Evolutionary conservation across 2,113 vertebrate genomes (phyloP).

Genomic region (Xiphorhynchus elegans): DNA sequence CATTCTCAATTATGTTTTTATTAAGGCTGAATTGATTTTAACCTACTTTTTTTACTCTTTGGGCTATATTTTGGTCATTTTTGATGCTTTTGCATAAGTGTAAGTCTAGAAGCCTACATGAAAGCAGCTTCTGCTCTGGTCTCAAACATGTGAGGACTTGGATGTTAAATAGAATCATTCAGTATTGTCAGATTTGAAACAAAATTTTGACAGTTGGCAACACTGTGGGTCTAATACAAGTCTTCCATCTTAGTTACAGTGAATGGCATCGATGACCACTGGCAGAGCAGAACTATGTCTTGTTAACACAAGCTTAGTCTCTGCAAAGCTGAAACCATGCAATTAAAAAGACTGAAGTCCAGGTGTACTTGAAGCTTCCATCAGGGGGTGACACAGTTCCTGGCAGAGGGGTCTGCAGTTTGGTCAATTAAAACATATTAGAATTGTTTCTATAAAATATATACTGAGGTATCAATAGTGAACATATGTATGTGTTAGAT

Average conservation of each 20-base stretch:
- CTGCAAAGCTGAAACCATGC: not conserved
- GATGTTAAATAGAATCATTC: not conserved
- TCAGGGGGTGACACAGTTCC: not conserved
- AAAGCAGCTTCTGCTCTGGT: not conserved
- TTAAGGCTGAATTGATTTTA: not conserved
- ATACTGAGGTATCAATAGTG: not conserved
- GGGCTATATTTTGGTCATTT: not conserved
- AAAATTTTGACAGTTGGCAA: not conserved
- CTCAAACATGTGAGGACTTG: not conserved
- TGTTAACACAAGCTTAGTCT: not conserved
- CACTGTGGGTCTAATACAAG: not conserved
- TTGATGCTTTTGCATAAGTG: not conserved
- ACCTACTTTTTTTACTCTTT: not conserved
- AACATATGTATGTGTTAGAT: accelerated
- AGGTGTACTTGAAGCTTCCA: not conserved
- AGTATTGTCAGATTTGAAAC: not conserved
- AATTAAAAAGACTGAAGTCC: not conserved
- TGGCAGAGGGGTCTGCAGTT: not conserved
- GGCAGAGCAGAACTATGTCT: not conserved
- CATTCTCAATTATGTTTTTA: not conserved
- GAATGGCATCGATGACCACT: not conserved
- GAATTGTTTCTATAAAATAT: not conserved
- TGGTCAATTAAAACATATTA: not conserved
- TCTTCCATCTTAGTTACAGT: not conserved
- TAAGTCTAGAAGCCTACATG: not conserved